A percentile compares a stretch with the other conserved stretches of the same genome.
Evolutionary conservation across 2,888 invertebrate genomes (phyloP).

Genomic region (Drosophila nr. fundita): DNA sequence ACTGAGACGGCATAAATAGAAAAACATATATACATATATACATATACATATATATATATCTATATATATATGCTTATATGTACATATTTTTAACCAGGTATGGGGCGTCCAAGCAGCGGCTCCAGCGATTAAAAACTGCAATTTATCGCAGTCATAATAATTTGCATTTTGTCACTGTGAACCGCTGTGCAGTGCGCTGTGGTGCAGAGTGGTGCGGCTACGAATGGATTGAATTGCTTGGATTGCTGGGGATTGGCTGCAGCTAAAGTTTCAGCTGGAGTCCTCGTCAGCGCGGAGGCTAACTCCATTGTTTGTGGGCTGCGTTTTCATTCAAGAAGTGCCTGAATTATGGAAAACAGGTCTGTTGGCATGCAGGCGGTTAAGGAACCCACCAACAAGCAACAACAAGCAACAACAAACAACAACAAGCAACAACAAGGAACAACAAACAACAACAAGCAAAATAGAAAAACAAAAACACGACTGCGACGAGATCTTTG

Average conservation of each 20-base stretch:
- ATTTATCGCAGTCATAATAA: conserved; percentile 80
- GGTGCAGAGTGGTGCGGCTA: conserved; percentile 1
- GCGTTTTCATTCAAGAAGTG: conserved; percentile 71
- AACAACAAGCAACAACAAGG: conserved; percentile 4
- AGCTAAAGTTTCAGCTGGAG: conserved; percentile 46
- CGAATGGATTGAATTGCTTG: conserved; percentile 33
- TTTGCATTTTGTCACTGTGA: conserved; percentile 79
- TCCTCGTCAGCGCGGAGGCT: conserved; percentile 33
- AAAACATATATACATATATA: conserved; percentile 1
- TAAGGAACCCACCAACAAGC: conserved; percentile 36
- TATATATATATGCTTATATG: conserved; percentile 21
- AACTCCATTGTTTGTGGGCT: conserved; percentile 62
- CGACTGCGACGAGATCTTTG: conserved; percentile 28
- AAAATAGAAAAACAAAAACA: conserved; percentile 12
- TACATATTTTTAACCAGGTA: conserved; percentile 42
- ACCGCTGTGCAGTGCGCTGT: conserved; percentile 24
- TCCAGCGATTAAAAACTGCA: conserved; percentile 76
- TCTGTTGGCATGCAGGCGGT: conserved; percentile 71
- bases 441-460: conserved; percentile 5
- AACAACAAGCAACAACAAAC: conserved; percentile 21
- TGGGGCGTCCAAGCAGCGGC: conserved; percentile 60
- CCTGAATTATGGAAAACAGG: conserved; percentile 75
- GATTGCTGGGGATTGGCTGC: conserved; percentile 43
- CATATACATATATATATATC: conserved; percentile 2
- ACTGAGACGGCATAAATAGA: conserved; percentile 32